Conservation (phyloP, 2,113 vertebrate genomes). For the Eptesicus fuscus region DNA sequence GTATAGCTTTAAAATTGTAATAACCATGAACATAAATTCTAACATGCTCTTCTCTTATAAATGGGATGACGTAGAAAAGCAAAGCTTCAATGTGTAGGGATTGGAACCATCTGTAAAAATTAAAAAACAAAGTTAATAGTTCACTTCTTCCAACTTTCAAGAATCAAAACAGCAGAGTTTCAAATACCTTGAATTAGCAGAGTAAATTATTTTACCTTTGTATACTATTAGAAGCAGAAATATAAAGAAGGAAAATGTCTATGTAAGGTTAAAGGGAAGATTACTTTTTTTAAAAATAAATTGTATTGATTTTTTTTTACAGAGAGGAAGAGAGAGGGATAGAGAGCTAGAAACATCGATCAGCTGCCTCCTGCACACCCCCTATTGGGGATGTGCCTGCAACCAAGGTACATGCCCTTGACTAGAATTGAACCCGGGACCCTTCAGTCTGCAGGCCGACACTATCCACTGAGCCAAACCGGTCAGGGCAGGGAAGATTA, state of each 20-base stretch:
- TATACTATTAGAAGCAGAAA: conserved; percentile 4
- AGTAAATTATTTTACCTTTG: conserved; percentile 14
- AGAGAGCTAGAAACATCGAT: too few species aligned
- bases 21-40: conserved; percentile 72
- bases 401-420: too few species aligned
- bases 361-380: too few species aligned
- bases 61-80: conserved; percentile 98
- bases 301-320: too few species aligned
- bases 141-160: conserved; percentile 32
- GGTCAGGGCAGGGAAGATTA: not conserved
- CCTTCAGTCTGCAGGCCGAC: too few species aligned
- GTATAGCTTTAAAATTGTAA: conserved; percentile 79
- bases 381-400: too few species aligned
- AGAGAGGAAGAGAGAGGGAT: too few species aligned
- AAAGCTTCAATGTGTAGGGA: conserved; percentile 97
- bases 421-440: too few species aligned
- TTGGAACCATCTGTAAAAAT: conserved; percentile 94
- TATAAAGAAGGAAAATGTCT: not conserved
- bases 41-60: conserved; percentile 87
- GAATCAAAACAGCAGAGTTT: too few species aligned
- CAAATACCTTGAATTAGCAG: conserved; percentile 2
- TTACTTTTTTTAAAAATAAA: not conserved
- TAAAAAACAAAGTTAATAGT: conserved; percentile 48
- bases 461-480: too few species aligned
- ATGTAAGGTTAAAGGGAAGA: not conserved